A percentile compares a stretch with the other conserved stretches of the same genome.
Evolutionary conservation across 64 coral and sea anemone species (phyloP).

Genomic region (Orbicella faveolata): DNA sequence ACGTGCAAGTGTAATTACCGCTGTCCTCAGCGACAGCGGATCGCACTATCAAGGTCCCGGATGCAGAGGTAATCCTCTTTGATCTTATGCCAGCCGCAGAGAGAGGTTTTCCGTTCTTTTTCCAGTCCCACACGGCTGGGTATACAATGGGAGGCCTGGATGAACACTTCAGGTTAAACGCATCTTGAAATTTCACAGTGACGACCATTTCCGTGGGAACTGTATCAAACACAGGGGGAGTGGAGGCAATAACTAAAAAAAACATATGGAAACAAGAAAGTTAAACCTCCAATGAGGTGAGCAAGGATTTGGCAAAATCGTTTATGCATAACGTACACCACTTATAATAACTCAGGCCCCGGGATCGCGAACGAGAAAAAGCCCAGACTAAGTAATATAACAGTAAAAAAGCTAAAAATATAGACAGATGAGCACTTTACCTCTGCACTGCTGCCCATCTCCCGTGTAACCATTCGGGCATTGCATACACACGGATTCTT

Average conservation of each 20-base stretch:
- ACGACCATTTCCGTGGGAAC: not conserved
- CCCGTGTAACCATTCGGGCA: constrained; percentile 86
- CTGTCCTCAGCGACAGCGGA: constrained; percentile 46
- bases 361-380: no score
- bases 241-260: constrained; percentile 59
- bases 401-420: not conserved
- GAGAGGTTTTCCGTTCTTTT: constrained; percentile 64
- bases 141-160: not conserved
- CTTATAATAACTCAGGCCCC: no score
- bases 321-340: no score
- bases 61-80: constrained; percentile 45
- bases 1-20: constrained; percentile 68
- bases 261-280: not conserved
- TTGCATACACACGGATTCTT: constrained; percentile 67
- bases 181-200: constrained; percentile 18
- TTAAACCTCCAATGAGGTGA: not conserved
- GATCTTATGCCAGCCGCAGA: not conserved
- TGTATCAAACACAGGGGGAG: constrained; percentile 42
- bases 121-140: constrained; percentile 57
- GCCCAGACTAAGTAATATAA: no score
- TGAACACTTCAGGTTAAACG: constrained; percentile 29
- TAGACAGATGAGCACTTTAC: not conserved
- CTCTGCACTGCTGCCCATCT: constrained; percentile 63
- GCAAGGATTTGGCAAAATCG: no score
- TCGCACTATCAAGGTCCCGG: constrained; percentile 56